phyloP scores from a whole-genome alignment of 2,888 invertebrate species.

The Megaustenia siamemsis region DNA sequence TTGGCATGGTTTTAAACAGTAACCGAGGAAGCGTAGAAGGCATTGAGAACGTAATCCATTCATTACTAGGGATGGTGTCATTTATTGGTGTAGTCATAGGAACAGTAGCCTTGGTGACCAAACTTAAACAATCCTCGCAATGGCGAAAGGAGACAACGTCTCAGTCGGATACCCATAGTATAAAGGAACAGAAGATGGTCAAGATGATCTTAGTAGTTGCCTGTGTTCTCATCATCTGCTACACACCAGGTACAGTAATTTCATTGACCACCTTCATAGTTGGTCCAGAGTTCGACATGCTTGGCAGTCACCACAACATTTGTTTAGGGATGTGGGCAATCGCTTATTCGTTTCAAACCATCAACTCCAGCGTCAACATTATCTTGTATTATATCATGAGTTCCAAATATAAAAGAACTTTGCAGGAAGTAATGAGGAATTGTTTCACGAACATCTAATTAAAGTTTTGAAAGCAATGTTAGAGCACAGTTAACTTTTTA shows the following conservation, averaged over 20 bases:
- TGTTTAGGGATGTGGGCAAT: background rate
- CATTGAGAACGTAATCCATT: background rate
- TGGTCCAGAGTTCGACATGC: background rate
- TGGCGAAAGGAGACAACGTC: background rate
- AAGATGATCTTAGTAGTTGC: constrained; percentile 10
- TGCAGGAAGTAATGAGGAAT: background rate
- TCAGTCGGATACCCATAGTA: background rate
- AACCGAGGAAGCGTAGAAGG: background rate
- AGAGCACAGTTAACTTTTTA: too few species aligned
- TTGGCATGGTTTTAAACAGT: background rate
- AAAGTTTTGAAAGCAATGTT: too few species aligned
- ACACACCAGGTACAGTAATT: background rate
- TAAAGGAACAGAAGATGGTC: background rate
- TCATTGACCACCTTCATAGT: background rate
- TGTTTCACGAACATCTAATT: too few species aligned
- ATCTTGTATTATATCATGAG: constrained; percentile 21
- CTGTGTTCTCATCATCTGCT: constrained; percentile 4
- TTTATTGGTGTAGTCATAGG: background rate
- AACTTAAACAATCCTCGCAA: background rate
- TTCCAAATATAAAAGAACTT: background rate
- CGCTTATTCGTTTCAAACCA: background rate
- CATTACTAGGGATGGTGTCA: background rate
- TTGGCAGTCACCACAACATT: background rate
- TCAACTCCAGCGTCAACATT: constrained; percentile 32
- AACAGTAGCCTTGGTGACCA: background rate